phyloP scores from a whole-genome alignment of 2,888 invertebrate genomes.

The Eupithecia insigniata region DNA sequence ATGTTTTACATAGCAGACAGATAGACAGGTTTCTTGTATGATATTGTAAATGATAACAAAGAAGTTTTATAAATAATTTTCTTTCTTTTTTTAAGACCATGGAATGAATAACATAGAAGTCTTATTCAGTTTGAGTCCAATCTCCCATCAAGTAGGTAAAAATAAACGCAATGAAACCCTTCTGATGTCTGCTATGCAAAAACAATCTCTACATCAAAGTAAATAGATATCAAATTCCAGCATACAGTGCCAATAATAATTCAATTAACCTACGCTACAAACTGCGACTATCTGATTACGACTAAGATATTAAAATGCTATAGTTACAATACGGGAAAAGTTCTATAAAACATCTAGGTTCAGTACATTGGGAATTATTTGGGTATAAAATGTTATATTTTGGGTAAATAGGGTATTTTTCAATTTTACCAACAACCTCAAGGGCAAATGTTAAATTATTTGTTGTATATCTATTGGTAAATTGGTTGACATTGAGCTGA shows the following conservation, averaged over 20 bases:
- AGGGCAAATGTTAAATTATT: not conserved
- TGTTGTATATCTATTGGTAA: not conserved
- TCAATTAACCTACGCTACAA: conserved; percentile 38
- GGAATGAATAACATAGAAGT: too few relatives aligned
- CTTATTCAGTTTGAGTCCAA: too few relatives aligned
- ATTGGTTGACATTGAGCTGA: not conserved
- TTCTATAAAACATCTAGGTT: conserved; percentile 65
- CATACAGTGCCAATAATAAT: conserved; percentile 42
- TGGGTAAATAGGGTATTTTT: not conserved
- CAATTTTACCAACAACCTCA: conserved; percentile 18
- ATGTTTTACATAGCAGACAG: conserved; percentile 31
- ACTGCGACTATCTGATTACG: conserved; percentile 41
- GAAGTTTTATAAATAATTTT: too few relatives aligned
- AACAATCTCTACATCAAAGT: conserved; percentile 30
- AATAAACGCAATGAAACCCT: not conserved
- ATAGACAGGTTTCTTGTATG: not conserved
- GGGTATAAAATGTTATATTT: conserved; percentile 48
- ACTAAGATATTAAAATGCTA: conserved; percentile 45
- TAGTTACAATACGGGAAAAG: conserved; percentile 58
- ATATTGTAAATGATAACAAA: too few relatives aligned
- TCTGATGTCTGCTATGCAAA: conserved; percentile 34
- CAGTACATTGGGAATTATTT: conserved; percentile 48
- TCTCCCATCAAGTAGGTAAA: too few relatives aligned
- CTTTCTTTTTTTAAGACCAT: too few relatives aligned
- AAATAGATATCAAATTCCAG: conserved; percentile 38